Conservation (phyloP, 2,888 invertebrate genomes). For the Koerneria pararmatus region DNA sequence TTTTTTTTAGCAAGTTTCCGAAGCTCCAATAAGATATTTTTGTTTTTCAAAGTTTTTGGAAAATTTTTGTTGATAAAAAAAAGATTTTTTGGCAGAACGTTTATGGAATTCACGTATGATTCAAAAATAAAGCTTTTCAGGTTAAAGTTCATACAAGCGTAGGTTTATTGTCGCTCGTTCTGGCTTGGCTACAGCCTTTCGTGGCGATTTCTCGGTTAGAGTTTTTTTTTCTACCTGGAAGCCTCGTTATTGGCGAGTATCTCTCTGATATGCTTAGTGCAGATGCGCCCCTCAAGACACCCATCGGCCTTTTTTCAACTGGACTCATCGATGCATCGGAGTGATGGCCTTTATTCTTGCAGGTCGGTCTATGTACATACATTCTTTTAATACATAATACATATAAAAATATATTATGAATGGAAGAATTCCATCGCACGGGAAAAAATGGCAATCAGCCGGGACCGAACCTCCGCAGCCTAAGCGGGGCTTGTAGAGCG, state of each 20-base stretch:
- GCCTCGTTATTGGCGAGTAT: too few relatives aligned
- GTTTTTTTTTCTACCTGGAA: not conserved
- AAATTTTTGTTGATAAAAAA: too few relatives aligned
- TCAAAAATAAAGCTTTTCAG: constrained; percentile 22
- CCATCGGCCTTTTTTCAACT: constrained; percentile 43
- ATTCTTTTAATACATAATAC: too few relatives aligned
- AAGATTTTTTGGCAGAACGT: not conserved
- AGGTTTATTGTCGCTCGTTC: constrained; percentile 35
- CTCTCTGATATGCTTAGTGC: too few relatives aligned
- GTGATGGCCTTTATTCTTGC: constrained; percentile 35
- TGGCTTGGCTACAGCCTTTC: constrained; percentile 44
- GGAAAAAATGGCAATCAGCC: too few relatives aligned
- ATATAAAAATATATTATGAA: too few relatives aligned
- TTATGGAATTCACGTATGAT: not conserved
- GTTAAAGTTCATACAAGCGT: constrained; percentile 23
- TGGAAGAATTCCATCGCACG: too few relatives aligned
- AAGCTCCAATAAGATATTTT: too few relatives aligned
- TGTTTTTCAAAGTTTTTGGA: not conserved
- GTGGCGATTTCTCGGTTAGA: constrained; percentile 31
- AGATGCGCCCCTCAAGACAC: constrained; percentile 40
- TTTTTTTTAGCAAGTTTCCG: too few relatives aligned
- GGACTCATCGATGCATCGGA: constrained; percentile 41
- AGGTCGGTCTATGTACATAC: too few relatives aligned
- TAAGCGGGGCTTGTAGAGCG: too few relatives aligned
- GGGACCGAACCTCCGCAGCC: too few relatives aligned